Evolutionary conservation across 2,888 invertebrate species (phyloP).

Genomic region (Chrysina gloriosa): DNA sequence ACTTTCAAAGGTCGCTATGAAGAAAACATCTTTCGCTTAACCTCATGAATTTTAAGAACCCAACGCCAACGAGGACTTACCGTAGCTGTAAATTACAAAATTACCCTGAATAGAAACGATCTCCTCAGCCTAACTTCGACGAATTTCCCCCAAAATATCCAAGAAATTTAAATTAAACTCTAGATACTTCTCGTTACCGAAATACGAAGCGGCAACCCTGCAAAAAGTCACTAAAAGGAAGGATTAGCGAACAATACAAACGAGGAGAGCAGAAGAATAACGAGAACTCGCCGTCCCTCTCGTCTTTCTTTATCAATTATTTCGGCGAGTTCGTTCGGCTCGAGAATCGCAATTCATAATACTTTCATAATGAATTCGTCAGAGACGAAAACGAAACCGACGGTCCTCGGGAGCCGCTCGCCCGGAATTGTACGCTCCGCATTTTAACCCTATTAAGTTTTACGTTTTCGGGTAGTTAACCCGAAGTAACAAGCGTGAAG

Average conservation of each 20-base stretch:
- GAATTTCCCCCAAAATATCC: background rate
- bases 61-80: no score
- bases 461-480: constrained; percentile 39
- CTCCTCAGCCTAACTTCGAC: no score
- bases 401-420: background rate
- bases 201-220: background rate
- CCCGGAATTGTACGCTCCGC: constrained; percentile 26
- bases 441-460: constrained; percentile 41
- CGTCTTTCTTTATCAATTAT: constrained; percentile 1
- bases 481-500: constrained; percentile 39
- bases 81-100: no score
- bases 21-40: no score
- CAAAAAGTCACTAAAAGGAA: background rate
- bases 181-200: background rate
- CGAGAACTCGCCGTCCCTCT: background rate
- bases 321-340: constrained; percentile 9
- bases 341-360: constrained; percentile 26
- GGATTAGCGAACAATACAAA: no score
- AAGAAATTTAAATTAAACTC: background rate
- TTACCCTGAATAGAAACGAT: no score
- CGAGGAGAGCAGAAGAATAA: background rate
- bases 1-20: no score
- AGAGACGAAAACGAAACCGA: background rate
- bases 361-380: constrained; percentile 19
- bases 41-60: no score